Conservation (phyloP, 2,797 vertebrate species). For the Trachops cirrhosus region DNA sequence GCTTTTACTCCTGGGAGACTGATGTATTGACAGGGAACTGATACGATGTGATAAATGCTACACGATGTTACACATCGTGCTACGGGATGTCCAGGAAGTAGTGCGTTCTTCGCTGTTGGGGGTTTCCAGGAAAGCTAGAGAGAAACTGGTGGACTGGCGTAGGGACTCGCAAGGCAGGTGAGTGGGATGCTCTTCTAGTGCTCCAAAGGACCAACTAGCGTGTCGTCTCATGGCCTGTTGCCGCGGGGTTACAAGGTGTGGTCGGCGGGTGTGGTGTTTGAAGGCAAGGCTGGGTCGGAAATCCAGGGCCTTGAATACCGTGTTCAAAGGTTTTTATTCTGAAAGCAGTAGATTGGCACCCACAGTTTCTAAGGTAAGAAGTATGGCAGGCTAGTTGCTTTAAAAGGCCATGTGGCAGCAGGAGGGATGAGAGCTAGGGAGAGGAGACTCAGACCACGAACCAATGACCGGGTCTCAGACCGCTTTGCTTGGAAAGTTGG, state of each 20-base stretch:
- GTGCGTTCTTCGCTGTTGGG: not conserved
- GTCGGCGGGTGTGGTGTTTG: not conserved
- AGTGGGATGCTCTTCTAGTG: not conserved
- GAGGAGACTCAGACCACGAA: not conserved
- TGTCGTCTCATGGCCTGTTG: fast-evolving
- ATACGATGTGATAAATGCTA: not conserved
- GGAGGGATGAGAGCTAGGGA: not conserved
- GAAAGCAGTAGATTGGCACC: not conserved
- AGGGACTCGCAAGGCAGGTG: not conserved
- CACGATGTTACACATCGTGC: not conserved
- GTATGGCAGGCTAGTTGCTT: not conserved
- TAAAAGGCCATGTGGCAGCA: not conserved
- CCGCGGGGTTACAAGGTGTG: too few species aligned
- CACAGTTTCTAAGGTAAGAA: not conserved
- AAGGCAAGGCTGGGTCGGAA: not conserved
- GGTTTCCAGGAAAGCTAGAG: not conserved
- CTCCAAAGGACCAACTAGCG: not conserved
- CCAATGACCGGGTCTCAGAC: not conserved
- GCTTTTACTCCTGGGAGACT: not conserved
- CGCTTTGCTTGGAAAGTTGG: not conserved
- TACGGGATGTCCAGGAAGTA: not conserved
- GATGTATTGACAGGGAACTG: not conserved
- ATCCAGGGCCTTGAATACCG: not conserved
- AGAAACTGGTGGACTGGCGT: not conserved
- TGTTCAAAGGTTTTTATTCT: not conserved